Evolutionary conservation across 37 sponge, comb jelly and placozoan genomes (phyloP).

Genomic region (Amphimedon queenslandica): DNA sequence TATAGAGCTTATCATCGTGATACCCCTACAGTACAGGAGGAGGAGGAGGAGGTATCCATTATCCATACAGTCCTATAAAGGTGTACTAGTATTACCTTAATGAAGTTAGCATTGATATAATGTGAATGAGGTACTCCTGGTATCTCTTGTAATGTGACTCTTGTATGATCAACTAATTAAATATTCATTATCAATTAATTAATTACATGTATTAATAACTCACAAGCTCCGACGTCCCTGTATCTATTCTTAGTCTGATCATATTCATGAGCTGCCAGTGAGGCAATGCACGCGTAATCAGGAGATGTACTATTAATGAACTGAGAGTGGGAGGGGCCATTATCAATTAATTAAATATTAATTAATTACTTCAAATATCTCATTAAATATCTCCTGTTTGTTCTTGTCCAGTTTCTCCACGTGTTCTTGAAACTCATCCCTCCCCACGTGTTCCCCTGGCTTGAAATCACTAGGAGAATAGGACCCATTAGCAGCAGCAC

Average conservation of each 20-base stretch:
- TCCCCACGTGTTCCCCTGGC: conserved; percentile 14
- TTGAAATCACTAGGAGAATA: too few relatives aligned
- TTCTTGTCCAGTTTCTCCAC: conserved; percentile 43
- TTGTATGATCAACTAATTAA: conserved; percentile 66
- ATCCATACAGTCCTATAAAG: neutral
- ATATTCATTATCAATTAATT: neutral
- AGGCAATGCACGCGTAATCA: conserved; percentile 36
- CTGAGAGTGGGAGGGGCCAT: neutral
- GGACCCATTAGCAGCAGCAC: neutral
- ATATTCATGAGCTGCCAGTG: conserved; percentile 39
- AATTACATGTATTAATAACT: conserved; percentile 24
- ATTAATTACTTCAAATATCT: conserved; percentile 41
- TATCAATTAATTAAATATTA: neutral
- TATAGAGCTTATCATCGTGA: conserved; percentile 6
- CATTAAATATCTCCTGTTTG: conserved; percentile 38
- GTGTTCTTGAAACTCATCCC: conserved; percentile 32
- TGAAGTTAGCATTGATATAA: conserved; percentile 80
- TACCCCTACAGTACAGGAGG: conserved; percentile 7
- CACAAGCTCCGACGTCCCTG: conserved; percentile 82
- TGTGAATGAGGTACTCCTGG: conserved; percentile 51
- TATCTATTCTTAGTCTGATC: conserved; percentile 90
- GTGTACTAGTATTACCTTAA: too few relatives aligned
- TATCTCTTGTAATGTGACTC: conserved; percentile 39
- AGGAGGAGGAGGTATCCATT: neutral
- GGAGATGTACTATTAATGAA: conserved; percentile 1